Evolutionary conservation across 2,113 vertebrate genomes (phyloP).

Genomic region (Anolis sagrei): DNA sequence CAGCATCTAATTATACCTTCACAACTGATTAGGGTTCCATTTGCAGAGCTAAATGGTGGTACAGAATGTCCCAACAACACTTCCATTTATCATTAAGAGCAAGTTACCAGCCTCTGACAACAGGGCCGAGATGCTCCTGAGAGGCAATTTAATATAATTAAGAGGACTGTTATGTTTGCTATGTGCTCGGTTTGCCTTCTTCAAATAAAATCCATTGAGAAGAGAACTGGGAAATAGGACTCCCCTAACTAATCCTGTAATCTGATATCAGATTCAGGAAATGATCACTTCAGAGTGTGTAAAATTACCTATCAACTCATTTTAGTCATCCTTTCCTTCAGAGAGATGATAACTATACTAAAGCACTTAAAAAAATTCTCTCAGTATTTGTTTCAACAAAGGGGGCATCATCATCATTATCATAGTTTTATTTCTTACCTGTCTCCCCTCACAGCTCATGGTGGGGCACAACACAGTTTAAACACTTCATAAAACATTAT

Average conservation of each 20-base stretch:
- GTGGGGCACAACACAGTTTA: too few relatives aligned
- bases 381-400: neutral
- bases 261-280: slow-evolving; percentile 43
- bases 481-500: too few relatives aligned
- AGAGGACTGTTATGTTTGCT: slow-evolving; percentile 68
- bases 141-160: slow-evolving; percentile 67
- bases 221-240: slow-evolving; percentile 52
- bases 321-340: neutral
- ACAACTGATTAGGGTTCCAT: slow-evolving; percentile 58
- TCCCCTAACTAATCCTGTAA: slow-evolving; percentile 53
- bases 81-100: slow-evolving; percentile 60
- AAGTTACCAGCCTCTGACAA: slow-evolving; percentile 64
- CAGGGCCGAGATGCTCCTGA: slow-evolving; percentile 63
- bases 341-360: neutral
- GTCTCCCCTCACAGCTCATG: too few relatives aligned
- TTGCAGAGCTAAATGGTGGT: slow-evolving; percentile 59
- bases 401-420: too few relatives aligned
- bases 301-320: neutral
- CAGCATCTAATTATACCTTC: slow-evolving; percentile 77
- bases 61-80: slow-evolving; percentile 58
- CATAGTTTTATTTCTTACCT: too few relatives aligned
- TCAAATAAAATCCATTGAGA: slow-evolving; percentile 53
- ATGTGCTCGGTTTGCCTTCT: slow-evolving; percentile 48
- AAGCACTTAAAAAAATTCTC: too few relatives aligned
- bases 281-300: neutral